Evolutionary conservation across 2,888 invertebrate species (phyloP).

Genomic region (Endomychus coccineus): DNA sequence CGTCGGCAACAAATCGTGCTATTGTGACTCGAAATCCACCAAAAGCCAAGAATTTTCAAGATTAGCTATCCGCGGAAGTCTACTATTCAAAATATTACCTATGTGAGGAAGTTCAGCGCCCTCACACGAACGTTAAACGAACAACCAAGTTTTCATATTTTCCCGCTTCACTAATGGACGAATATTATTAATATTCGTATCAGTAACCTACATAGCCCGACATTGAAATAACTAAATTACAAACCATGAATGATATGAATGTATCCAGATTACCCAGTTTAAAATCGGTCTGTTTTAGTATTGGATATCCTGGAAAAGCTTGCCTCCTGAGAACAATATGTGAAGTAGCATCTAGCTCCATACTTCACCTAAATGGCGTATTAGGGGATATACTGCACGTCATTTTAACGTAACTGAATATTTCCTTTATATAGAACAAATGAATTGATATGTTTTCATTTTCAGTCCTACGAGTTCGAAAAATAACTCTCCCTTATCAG

Average conservation of each 20-base stretch:
- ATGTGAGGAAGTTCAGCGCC: too few relatives aligned
- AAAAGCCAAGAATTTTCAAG: too few relatives aligned
- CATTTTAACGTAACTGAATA: conserved; percentile 57
- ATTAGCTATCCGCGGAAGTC: too few relatives aligned
- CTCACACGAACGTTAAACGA: too few relatives aligned
- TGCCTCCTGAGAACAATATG: conserved; percentile 70
- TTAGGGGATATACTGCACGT: conserved; percentile 67
- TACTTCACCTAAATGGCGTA: conserved; percentile 55
- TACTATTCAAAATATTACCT: too few relatives aligned
- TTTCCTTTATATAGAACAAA: background rate
- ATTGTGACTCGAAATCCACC: too few relatives aligned
- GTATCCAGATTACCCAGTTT: too few relatives aligned
- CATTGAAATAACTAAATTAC: conserved; percentile 1
- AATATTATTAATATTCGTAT: too few relatives aligned
- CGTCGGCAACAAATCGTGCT: too few relatives aligned
- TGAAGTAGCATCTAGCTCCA: conserved; percentile 61
- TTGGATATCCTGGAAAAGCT: conserved; percentile 47
- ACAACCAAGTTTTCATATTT: too few relatives aligned
- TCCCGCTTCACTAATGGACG: too few relatives aligned
- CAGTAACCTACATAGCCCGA: too few relatives aligned
- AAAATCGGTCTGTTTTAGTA: conserved; percentile 17
- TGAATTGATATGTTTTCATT: conserved; percentile 16
- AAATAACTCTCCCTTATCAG: conserved; percentile 20
- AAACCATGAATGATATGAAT: background rate
- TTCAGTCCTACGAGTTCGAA: conserved; percentile 59